Evolutionary conservation across 2,113 vertebrate species (phyloP).

Genomic region (Tylochromis polylepis): DNA sequence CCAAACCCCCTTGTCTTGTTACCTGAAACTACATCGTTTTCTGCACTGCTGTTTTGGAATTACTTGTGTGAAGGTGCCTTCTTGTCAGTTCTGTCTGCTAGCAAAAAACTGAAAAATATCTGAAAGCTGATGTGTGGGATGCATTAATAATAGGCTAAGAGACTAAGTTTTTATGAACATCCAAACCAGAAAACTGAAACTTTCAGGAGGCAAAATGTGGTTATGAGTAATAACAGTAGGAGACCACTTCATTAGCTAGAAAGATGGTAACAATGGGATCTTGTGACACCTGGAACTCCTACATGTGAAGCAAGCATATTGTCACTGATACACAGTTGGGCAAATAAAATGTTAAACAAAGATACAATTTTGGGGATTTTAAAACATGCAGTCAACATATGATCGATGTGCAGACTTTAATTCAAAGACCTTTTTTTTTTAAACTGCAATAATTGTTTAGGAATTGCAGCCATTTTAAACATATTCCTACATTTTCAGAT

Average conservation of each 20-base stretch:
- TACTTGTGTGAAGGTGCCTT: neutral
- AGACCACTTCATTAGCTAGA: neutral
- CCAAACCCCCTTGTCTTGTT: no score
- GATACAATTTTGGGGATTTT: neutral
- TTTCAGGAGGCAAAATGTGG: neutral
- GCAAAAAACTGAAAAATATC: neutral
- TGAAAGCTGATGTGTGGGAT: neutral
- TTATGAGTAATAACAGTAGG: neutral
- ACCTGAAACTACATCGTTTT: neutral
- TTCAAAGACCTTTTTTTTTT: neutral
- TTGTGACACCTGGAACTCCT: neutral
- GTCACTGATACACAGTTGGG: neutral
- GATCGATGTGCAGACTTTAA: neutral
- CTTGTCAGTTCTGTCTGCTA: neutral
- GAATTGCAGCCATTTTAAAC: neutral
- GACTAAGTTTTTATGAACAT: neutral
- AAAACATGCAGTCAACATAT: fast-evolving
- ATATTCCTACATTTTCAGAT: neutral
- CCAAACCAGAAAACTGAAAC: neutral
- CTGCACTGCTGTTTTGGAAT: neutral
- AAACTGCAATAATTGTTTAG: neutral
- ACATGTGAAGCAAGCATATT: neutral
- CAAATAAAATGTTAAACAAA: neutral
- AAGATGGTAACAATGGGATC: neutral
- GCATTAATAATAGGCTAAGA: neutral